Evolutionary conservation across 1,140 invertebrate species (phyloP), one percentile per base, ranked within the genome.

Genomic region (Brachionus paranguensis): DNA sequence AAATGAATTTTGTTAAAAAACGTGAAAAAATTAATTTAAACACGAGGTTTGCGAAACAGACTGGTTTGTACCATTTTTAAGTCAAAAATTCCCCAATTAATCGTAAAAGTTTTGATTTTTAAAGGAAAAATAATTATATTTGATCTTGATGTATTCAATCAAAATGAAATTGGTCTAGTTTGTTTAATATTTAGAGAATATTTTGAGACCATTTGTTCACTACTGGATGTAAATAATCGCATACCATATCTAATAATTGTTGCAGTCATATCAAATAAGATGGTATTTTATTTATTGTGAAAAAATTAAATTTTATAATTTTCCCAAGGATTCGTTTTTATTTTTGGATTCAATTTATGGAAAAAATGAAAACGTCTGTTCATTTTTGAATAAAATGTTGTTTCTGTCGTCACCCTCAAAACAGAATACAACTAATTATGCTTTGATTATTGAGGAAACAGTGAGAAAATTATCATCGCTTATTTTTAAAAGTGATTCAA

Each of bases 321-420:
- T 33, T 24, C 37, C 14, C n/a, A 12, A 72, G 68, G 68, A 72
- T 11, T 14, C 29, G 7, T 72, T 29, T 68, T 29, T 72, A 72
- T 72, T 45, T 41, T 72, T 72, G 37, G 68, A 72, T 43, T 41
- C 68, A 72, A 43, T 72, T 72, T 72, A 10, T 72, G 37, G 37
- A 72, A 43, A 72, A 17, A 8, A 72, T n/a, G 33, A 41, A 4
- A 41, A 6, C 7, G 17, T 72, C 7, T 7, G 6, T 11, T 20
- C 29, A 7, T 72, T 72, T 72, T 17, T 72, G 41, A 20, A 41
- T 20, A 72, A 72, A 20, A 45, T 72, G n/a, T 8, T 17, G 12
- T 4, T 3, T 6, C 4, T n/a, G 17, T 43, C 33, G 6, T 10
- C 14, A 17, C 33, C 27, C 33, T 29, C 6, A 33, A 14, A 3